Evolutionary conservation across 2,113 vertebrate species (phyloP).

Genomic region (Mormoops blainvillei): DNA sequence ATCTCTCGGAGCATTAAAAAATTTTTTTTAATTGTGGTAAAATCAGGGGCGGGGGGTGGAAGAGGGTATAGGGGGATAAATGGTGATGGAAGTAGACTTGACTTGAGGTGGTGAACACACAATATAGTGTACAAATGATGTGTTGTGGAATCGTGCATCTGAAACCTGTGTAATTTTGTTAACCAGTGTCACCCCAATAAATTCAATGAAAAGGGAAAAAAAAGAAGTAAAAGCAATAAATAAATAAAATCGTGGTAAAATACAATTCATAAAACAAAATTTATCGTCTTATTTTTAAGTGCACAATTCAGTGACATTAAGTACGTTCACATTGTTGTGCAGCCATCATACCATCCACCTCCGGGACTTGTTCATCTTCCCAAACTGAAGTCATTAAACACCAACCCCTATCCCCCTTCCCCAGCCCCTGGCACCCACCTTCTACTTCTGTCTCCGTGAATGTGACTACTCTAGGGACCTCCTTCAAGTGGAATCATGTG

Average conservation of each 20-base stretch:
- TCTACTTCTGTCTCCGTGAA: background rate
- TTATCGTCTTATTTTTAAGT: background rate
- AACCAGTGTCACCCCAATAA: too few species aligned
- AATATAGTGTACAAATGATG: too few species aligned
- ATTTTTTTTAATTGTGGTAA: background rate
- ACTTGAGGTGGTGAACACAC: too few species aligned
- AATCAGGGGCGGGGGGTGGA: too few species aligned
- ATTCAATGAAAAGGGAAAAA: too few species aligned
- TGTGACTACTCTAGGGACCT: background rate
- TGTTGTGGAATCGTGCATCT: too few species aligned
- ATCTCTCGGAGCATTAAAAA: background rate
- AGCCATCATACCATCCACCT: background rate
- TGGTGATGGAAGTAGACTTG: too few species aligned
- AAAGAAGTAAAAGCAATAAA: too few species aligned
- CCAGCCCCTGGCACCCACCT: too few species aligned
- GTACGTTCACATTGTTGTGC: background rate
- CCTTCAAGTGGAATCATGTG: background rate
- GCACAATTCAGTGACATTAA: background rate
- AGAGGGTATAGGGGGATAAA: too few species aligned
- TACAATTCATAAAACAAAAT: background rate
- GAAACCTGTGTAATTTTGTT: too few species aligned
- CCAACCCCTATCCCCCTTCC: too few species aligned
- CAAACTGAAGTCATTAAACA: background rate
- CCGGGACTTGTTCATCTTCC: background rate
- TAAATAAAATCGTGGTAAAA: background rate